Base-by-base conservation (phyloP, 2,113 vertebrate species). In the Heterochromis multidens region DNA sequence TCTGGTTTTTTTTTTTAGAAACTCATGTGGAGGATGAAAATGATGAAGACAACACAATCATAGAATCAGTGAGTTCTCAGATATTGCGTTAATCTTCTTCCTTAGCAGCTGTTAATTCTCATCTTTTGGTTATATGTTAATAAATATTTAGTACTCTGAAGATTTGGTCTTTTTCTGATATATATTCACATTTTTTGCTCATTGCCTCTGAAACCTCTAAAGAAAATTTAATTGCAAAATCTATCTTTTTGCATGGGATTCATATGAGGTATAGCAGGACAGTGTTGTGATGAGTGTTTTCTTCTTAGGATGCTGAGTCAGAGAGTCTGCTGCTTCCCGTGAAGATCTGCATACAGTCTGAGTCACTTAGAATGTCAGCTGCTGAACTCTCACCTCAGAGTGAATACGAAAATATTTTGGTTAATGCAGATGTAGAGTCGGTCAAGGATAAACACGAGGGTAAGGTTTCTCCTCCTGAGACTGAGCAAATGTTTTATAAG, bases 301-400 rank as follows among this genome's bases (percentile, higher is more conserved):
- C 58, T 17, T 35, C 56, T 67, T 59, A 95, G 95, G 88, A 90
- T 23, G 4, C 57, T 2, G 87, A 93, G 3, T 95, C 93, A 2
- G 21, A 74, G 82, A 95, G 91, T 90, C 52, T 95, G 57, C 88
- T 94, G 37, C 3, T 13, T 27, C 82, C 65, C 16, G 33, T 86
- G n/a, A 23, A 0, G 0, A 31, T 85, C 29, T n/a, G 56, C 57
- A 2, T 40, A 7, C 77, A 77, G 29, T 56, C 77, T 1, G 21
- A 21, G 74, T 31, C 43, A 52, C 43, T 72, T 72, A 21, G 25
- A 72, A 6, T 74, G 43, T 56, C 1, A 2, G 1, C 17, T 3
- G 10, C 2, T 6, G 9, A 17, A 5, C 2, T 3, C 2, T 3
- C 25, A 21, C 17, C 35, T 56, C 29, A 12, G 35, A 17, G 19